Evolutionary conservation across 2,888 invertebrate genomes (phyloP), one percentile per base, ranked within the genome.

Genomic region (Drosophila demipolita): DNA sequence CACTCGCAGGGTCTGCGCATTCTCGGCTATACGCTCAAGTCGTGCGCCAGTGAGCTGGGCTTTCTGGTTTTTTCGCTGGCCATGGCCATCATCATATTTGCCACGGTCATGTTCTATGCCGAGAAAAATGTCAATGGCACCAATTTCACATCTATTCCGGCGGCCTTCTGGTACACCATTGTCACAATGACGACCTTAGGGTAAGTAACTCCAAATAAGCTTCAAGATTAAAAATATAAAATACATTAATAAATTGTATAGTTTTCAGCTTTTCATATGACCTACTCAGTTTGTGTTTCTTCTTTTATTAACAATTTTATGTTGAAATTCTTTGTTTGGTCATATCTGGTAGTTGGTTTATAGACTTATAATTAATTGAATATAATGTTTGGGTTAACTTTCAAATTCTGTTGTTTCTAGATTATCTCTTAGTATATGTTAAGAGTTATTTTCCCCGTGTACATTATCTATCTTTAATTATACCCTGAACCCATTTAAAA

Each of bases 11-110:
- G 99, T 65, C 95, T 99, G 71, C 95, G 99, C 81, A 99, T 99
- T 93, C 96, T 99, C 86, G 99, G 99, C 78, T 99, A 99, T 94
- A 99, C 99, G 73, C 95, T 99, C 82, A 99, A 99, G 94, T 98
- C 98, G 72, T 99, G 99, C 94, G 99, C 99, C 93, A 98, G 98
- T 93, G 99, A 99, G 94, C 95, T 99, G 87, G 99, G 99, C 83
- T 99, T 99, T 94, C 96, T 99, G 78, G 99, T 99, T 73, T 99
- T 99, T 94, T 99, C 99, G 36, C 94, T 99, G 91, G 99, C 99
- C 78, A 99, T 99, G 99, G 99, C 99, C 91, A 99, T 99, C 93
- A 99, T 99, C 91, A 99, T 99, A 92, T 99, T 99, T 94, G 99
- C 99, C 78, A 99, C 99, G 48, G 99, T 99, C 89, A 99, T 99